A percentile compares a stretch with the other conserved stretches of the same genome.
These are phyloP conservation scores for Troilus luridus DNA, from an alignment of 2,888 invertebrate species.

Conservation along the genomic window DNA sequence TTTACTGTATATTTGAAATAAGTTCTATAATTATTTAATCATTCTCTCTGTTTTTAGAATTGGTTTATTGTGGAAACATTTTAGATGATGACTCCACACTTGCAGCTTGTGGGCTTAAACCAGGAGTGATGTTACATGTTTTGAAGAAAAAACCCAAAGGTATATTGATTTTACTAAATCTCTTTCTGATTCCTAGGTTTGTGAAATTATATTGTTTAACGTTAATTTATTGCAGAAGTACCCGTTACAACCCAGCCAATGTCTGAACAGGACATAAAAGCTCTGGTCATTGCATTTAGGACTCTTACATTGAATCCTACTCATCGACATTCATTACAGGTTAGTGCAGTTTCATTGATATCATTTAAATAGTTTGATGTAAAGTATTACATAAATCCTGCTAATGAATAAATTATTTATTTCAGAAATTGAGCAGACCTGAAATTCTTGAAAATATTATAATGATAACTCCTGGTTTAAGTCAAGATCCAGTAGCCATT, in stretches of 20 bases:
- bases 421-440: slow-evolving; percentile 69
- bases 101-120: slow-evolving; percentile 75
- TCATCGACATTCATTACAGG: slow-evolving; percentile 79
- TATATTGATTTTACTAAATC: slow-evolving; percentile 51
- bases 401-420: not conserved
- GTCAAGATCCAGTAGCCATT: slow-evolving; percentile 80
- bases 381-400: no score
- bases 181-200: not conserved
- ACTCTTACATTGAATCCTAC: slow-evolving; percentile 75
- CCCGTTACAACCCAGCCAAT: slow-evolving; percentile 71
- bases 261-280: slow-evolving; percentile 75
- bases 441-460: slow-evolving; percentile 79
- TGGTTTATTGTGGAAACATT: slow-evolving; percentile 81
- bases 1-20: not conserved
- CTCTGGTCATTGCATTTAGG: slow-evolving; percentile 76
- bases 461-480: slow-evolving; percentile 79
- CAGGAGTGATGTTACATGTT: slow-evolving; percentile 74
- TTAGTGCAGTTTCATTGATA: slow-evolving; percentile 67
- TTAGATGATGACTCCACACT: slow-evolving; percentile 77
- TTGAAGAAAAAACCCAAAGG: slow-evolving; percentile 69
- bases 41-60: slow-evolving; percentile 71
- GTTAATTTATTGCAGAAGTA: slow-evolving; percentile 65
- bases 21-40: not conserved
- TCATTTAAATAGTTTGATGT: not conserved
- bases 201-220: not conserved